Base-by-base conservation (phyloP, 2,113 vertebrate genomes). In the Embiotoca jacksoni region DNA sequence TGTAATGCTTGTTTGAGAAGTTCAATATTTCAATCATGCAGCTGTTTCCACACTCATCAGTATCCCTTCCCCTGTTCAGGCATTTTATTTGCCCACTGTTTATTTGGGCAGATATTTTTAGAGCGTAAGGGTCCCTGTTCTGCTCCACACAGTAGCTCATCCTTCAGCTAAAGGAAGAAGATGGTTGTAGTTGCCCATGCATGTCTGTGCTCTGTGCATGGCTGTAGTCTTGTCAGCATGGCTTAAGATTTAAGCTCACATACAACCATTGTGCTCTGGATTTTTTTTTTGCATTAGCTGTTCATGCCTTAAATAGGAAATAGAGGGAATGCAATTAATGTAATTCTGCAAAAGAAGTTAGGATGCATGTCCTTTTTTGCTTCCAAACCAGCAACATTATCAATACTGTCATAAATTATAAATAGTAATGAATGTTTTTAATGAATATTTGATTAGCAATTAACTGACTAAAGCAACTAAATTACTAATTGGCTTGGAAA, bases 81-180 rank as follows among this genome's bases (percentile, higher is more conserved):
- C 41, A 70, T 62, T 84, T 64, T 64, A 57, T 80, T 87, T 58
- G 46, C 76, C 53, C 41, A 78, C 58, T 81, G 46, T 87, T 85
- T 88, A 79, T 60, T 72, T 33, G 52, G 58, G 64, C 32, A 56
- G 61, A 47, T 91, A 92, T 89, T 88, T 92, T 87, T 88, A 84
- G 81, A 84, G 78, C 75, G 58, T 23, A 72, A 70, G 56, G 71
- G 53, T 78, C 55, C 35, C 62, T n/a, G 6, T 63, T 83, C 65
- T 61, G 69, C 68, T 47, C 61, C 61, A 36, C 54, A 66, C 59
- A 54, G 33, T 15, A 76, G 52, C 75, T 78, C 64, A 80, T 64
- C 50, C 54, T 36, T 72, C 30, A 72, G 8, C 73, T 67, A 59
- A 58, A 52, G 66, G 60, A 65, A 62, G 16, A 56, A 50, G 11